These are phyloP conservation scores for Dicentrarchus labrax DNA, from an alignment of 2,113 vertebrate species.

Conservation along the genomic window DNA sequence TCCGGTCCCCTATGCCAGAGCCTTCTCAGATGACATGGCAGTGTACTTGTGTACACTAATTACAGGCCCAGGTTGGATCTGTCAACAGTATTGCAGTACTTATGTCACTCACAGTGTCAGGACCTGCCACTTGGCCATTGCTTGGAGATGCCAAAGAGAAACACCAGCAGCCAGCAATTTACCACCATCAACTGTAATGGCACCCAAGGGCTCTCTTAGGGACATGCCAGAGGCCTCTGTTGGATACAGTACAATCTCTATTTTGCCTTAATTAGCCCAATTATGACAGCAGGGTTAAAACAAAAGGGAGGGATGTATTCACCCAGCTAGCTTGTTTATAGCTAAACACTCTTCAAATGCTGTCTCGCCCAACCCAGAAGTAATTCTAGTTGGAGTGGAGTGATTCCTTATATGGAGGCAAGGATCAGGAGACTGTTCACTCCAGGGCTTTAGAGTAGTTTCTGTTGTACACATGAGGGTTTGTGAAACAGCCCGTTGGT, in stretches of 20 bases:
- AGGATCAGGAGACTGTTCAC: constrained; percentile 47
- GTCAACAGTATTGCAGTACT: constrained; percentile 67
- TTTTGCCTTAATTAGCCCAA: constrained; percentile 35
- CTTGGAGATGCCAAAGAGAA: constrained; percentile 35
- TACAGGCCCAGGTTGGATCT: constrained; percentile 63
- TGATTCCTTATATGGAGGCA: constrained; percentile 67
- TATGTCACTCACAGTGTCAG: constrained; percentile 65
- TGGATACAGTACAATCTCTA: constrained; percentile 19
- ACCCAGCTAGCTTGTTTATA: constrained; percentile 45
- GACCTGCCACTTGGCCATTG: constrained; percentile 36
- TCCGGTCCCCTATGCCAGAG: constrained; percentile 44
- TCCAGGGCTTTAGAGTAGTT: constrained; percentile 49
- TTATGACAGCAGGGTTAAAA: constrained; percentile 45
- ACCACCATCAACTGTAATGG: constrained; percentile 7
- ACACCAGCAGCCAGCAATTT: constrained; percentile 39
- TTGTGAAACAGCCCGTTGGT: constrained; percentile 44
- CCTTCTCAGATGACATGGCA: constrained; percentile 69
- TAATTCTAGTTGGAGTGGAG: constrained; percentile 44
- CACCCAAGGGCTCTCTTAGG: constrained; percentile 18
- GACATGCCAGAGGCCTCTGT: background rate
- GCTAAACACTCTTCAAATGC: constrained; percentile 36
- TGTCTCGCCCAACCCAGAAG: constrained; percentile 35
- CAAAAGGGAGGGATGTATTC: constrained; percentile 28
- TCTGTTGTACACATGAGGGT: constrained; percentile 56
- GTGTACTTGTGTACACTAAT: constrained; percentile 56